phyloP scores from a whole-genome alignment of 2,888 invertebrate species.

The Aleiodes testaceus region DNA sequence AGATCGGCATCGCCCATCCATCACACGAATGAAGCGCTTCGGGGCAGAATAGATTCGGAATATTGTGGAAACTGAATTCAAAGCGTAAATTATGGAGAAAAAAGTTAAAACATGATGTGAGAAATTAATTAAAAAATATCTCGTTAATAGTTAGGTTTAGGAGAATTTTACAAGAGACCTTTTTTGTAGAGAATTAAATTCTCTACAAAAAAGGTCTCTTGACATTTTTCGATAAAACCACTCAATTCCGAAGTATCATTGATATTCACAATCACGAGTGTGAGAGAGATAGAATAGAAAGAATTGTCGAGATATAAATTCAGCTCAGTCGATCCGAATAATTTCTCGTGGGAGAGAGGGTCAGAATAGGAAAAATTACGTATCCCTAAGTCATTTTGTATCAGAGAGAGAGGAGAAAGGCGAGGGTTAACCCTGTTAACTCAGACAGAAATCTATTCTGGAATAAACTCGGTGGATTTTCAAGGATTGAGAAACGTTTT shows the following conservation, averaged over 20 bases:
- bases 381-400: constrained; percentile 17
- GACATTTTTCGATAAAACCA: no score
- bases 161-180: no score
- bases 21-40: not conserved
- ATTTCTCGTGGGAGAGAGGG: constrained; percentile 41
- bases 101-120: no score
- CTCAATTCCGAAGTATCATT: no score
- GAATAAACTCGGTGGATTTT: not conserved
- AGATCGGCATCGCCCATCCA: not conserved
- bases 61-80: not conserved
- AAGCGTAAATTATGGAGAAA: not conserved
- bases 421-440: constrained; percentile 28
- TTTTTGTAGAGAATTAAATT: no score
- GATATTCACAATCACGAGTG: not conserved
- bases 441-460: not conserved
- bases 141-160: no score
- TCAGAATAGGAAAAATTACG: constrained; percentile 12
- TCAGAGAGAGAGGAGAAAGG: not conserved
- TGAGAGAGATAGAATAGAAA: not conserved
- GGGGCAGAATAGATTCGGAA: not conserved
- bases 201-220: no score
- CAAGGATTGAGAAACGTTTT: not conserved
- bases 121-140: no score
- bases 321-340: constrained; percentile 39
- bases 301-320: constrained; percentile 37